Evolutionary conservation across 2,797 vertebrate species (phyloP).

Genomic region (Lacerta bilineata): DNA sequence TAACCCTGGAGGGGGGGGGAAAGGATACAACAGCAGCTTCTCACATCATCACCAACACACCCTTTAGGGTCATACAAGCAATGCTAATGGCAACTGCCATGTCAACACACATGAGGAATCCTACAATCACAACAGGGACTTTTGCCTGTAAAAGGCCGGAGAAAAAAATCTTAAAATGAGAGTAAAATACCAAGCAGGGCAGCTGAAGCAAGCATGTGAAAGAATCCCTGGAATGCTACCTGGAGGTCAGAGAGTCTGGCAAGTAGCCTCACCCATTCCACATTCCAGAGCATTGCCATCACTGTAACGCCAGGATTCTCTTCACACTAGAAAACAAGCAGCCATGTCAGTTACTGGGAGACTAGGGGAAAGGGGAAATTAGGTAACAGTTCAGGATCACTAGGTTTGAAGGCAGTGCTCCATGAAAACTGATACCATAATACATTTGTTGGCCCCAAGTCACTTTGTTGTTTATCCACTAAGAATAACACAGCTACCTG

Average conservation of each 20-base stretch:
- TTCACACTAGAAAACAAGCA: slow-evolving; percentile 15
- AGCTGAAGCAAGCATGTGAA: slow-evolving; percentile 24
- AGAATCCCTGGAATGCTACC: slow-evolving; percentile 1
- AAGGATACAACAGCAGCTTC: background rate
- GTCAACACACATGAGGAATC: background rate
- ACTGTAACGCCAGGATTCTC: slow-evolving; percentile 34
- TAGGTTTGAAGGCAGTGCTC: too few relatives aligned
- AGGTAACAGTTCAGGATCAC: background rate
- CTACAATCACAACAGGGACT: background rate
- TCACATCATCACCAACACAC: background rate
- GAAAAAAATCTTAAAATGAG: background rate
- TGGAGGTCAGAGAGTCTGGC: slow-evolving; percentile 29
- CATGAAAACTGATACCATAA: too few relatives aligned
- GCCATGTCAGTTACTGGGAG: background rate
- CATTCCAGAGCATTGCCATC: slow-evolving; percentile 61
- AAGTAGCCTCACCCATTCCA: slow-evolving; percentile 51
- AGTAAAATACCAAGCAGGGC: background rate
- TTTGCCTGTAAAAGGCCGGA: background rate
- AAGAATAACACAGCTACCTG: background rate
- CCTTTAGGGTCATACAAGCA: background rate
- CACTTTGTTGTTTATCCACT: background rate
- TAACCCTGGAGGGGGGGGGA: background rate
- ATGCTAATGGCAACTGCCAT: background rate
- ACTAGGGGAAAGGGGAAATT: background rate
- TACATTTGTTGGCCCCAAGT: too few relatives aligned